Percentiles rank a stretch among this genome's conserved stretches.
phyloP scores from a whole-genome alignment of 2,888 invertebrate genomes.

The Agrotis ipsilon region DNA sequence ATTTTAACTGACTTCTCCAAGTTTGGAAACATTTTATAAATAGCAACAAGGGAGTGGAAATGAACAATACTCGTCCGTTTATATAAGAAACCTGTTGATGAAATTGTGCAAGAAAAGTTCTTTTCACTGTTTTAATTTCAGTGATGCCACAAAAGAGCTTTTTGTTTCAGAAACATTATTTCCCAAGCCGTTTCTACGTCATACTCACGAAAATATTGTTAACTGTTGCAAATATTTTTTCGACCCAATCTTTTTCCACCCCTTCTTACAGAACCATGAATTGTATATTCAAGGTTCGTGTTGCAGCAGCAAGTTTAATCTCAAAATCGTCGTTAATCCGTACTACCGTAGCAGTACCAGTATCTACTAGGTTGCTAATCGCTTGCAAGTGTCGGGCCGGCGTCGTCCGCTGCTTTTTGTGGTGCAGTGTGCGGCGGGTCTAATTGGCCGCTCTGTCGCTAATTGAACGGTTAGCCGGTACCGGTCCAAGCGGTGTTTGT shows the following conservation, averaged over 20 bases:
- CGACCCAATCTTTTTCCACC: background rate
- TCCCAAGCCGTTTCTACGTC: constrained; percentile 3
- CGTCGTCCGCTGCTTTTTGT: constrained; percentile 72
- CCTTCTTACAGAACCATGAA: background rate
- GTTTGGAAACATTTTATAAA: constrained; percentile 43
- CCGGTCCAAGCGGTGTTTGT: constrained; percentile 79
- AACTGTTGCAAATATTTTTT: too few relatives aligned
- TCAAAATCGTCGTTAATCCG: constrained; percentile 41
- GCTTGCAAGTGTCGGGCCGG: constrained; percentile 52
- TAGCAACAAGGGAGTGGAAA: constrained; percentile 40
- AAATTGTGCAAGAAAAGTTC: constrained; percentile 28
- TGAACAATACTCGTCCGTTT: constrained; percentile 36
- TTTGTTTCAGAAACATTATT: constrained; percentile 15
- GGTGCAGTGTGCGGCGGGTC: constrained; percentile 76
- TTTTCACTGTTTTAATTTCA: constrained; percentile 31
- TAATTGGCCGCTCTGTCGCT: constrained; percentile 83
- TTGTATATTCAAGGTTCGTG: constrained; percentile 10
- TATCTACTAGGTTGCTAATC: constrained; percentile 54
- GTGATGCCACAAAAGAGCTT: constrained; percentile 1
- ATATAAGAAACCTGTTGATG: constrained; percentile 46
- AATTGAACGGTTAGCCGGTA: constrained; percentile 84
- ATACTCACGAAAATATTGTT: background rate
- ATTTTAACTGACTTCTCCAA: constrained; percentile 53
- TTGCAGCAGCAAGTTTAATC: constrained; percentile 31
- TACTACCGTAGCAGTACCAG: constrained; percentile 13